These are phyloP conservation scores for Zeuzera pyrina DNA, from an alignment of 2,888 invertebrate genomes.

Conservation along the genomic window DNA sequence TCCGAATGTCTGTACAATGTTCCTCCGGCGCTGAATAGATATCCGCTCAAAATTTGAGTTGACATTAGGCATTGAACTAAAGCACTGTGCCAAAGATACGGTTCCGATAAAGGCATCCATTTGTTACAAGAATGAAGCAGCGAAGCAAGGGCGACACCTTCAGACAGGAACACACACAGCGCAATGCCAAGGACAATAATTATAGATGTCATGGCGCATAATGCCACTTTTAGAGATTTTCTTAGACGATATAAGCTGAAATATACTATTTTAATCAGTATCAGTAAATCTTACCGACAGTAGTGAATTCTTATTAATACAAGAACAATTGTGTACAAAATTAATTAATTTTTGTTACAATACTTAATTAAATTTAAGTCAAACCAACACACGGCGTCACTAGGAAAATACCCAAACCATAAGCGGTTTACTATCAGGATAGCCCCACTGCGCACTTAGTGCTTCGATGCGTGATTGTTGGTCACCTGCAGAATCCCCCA, in stretches of 20 bases:
- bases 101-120: slow-evolving; percentile 47
- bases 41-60: slow-evolving; percentile 76
- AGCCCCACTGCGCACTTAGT: too few relatives aligned
- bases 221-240: slow-evolving; percentile 59
- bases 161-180: slow-evolving; percentile 48
- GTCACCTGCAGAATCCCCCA: too few relatives aligned
- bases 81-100: slow-evolving; percentile 75
- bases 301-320: too few relatives aligned
- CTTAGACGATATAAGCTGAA: slow-evolving; percentile 65
- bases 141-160: slow-evolving; percentile 33
- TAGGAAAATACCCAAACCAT: too few relatives aligned
- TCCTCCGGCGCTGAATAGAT: slow-evolving; percentile 76
- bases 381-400: too few relatives aligned
- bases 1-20: slow-evolving; percentile 76
- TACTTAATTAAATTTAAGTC: too few relatives aligned
- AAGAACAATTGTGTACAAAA: too few relatives aligned
- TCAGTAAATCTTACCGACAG: too few relatives aligned
- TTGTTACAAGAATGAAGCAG: slow-evolving; percentile 54
- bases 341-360: too few relatives aligned
- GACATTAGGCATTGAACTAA: slow-evolving; percentile 77
- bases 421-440: too few relatives aligned
- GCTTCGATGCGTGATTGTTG: too few relatives aligned
- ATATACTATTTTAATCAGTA: slow-evolving; percentile 14
- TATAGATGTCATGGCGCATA: slow-evolving; percentile 45
- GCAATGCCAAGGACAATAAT: slow-evolving; percentile 42